phyloP scores from a whole-genome alignment of 2,113 vertebrate species.

The Bungarus multicinctus region DNA sequence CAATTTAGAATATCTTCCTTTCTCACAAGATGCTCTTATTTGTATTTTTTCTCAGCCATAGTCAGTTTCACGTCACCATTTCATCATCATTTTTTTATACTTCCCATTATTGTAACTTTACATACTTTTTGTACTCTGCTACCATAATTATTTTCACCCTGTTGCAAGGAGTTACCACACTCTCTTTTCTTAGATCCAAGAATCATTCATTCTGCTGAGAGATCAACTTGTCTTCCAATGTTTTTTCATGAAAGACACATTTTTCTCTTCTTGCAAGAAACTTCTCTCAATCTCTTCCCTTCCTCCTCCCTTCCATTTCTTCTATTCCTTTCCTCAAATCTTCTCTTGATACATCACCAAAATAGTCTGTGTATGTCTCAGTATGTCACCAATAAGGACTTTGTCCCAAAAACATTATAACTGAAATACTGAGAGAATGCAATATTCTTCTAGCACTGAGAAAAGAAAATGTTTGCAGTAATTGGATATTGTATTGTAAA shows the following conservation, averaged over 20 bases:
- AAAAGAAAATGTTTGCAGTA: background rate
- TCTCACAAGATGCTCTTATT: background rate
- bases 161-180: background rate
- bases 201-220: background rate
- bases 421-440: background rate
- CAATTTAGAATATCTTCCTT: background rate
- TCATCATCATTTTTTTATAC: background rate
- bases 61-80: background rate
- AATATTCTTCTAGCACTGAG: background rate
- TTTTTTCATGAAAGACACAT: background rate
- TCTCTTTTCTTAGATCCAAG: background rate
- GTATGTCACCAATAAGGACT: background rate
- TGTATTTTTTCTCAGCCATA: background rate
- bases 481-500: background rate
- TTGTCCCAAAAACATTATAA: background rate
- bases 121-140: background rate
- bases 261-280: background rate
- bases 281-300: background rate
- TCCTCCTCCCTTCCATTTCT: background rate
- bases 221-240: background rate
- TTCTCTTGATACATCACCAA: background rate
- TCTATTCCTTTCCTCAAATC: background rate
- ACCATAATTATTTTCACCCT: background rate
- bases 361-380: background rate
- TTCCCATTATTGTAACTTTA: background rate